Evolutionary conservation across 2,888 invertebrate species (phyloP).

Genomic region (Meghimatium bilineatum): DNA sequence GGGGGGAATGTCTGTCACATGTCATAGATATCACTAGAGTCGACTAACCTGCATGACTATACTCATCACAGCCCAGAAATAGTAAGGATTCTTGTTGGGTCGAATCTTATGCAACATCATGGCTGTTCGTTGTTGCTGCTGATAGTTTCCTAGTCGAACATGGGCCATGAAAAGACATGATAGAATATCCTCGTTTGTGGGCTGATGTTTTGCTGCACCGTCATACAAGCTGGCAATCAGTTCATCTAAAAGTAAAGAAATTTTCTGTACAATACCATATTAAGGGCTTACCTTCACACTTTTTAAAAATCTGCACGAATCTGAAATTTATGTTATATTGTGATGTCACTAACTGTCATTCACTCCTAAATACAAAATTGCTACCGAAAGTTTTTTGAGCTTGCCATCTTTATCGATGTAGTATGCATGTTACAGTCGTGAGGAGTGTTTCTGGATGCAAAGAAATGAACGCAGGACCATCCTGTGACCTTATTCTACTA

Average conservation of each 20-base stretch:
- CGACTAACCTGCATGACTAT: slow-evolving; percentile 89
- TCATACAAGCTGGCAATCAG: slow-evolving; percentile 91
- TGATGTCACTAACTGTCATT: too few relatives aligned
- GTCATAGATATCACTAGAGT: background rate
- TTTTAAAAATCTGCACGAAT: too few relatives aligned
- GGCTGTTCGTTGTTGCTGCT: slow-evolving; percentile 92
- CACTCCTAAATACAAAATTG: too few relatives aligned
- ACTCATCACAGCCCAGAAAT: slow-evolving; percentile 99
- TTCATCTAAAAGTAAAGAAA: slow-evolving; percentile 5
- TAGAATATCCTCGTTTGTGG: slow-evolving; percentile 92
- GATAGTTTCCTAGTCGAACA: slow-evolving; percentile 91
- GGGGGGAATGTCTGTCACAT: background rate
- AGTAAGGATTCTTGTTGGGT: slow-evolving; percentile 93
- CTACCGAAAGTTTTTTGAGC: too few relatives aligned
- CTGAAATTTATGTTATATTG: too few relatives aligned
- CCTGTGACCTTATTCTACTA: too few relatives aligned
- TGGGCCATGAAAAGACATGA: slow-evolving; percentile 97
- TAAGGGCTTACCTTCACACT: too few relatives aligned
- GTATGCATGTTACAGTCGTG: too few relatives aligned
- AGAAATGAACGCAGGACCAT: too few relatives aligned
- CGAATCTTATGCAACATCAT: slow-evolving; percentile 92
- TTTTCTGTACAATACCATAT: too few relatives aligned
- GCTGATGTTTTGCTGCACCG: slow-evolving; percentile 89
- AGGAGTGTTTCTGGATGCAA: too few relatives aligned
- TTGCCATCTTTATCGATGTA: too few relatives aligned